Evolutionary conservation across 2,888 invertebrate genomes (phyloP).

Genomic region (Cremastinae sp.): DNA sequence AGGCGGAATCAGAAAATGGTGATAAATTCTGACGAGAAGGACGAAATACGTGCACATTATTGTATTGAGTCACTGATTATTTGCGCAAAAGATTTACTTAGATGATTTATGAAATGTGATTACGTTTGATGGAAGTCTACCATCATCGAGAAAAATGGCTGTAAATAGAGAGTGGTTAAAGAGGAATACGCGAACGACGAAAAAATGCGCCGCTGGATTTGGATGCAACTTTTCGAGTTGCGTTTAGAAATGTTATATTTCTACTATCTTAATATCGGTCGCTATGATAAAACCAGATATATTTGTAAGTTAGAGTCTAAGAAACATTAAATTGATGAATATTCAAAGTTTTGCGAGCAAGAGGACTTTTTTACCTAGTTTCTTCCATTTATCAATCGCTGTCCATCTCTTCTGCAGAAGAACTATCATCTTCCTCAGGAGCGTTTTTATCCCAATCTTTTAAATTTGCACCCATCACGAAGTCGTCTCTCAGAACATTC

Average conservation of each 20-base stretch:
- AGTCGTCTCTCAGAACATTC: slow-evolving; percentile 88
- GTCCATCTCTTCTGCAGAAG: slow-evolving; percentile 72
- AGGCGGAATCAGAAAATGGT: background rate
- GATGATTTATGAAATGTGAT: slow-evolving; percentile 3
- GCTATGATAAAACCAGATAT: slow-evolving; percentile 21
- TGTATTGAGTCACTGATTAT: slow-evolving; percentile 7
- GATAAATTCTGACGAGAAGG: background rate
- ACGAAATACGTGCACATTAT: background rate
- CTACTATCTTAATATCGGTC: background rate
- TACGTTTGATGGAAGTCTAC: slow-evolving; percentile 18
- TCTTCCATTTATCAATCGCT: slow-evolving; percentile 64
- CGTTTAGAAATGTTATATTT: slow-evolving; percentile 14
- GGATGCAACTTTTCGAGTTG: background rate
- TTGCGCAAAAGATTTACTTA: background rate
- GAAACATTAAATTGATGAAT: background rate
- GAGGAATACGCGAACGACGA: slow-evolving; percentile 1
- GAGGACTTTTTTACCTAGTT: background rate
- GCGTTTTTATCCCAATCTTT: slow-evolving; percentile 95
- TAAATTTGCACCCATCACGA: slow-evolving; percentile 93
- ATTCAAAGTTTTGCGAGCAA: background rate
- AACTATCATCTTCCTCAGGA: slow-evolving; percentile 79
- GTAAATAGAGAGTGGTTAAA: slow-evolving; percentile 31
- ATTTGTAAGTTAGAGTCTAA: slow-evolving; percentile 20
- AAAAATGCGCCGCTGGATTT: slow-evolving; percentile 5
- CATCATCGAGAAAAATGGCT: slow-evolving; percentile 19